phyloP scores from a whole-genome alignment of 2,113 vertebrate genomes.

The Python bivittatus region DNA sequence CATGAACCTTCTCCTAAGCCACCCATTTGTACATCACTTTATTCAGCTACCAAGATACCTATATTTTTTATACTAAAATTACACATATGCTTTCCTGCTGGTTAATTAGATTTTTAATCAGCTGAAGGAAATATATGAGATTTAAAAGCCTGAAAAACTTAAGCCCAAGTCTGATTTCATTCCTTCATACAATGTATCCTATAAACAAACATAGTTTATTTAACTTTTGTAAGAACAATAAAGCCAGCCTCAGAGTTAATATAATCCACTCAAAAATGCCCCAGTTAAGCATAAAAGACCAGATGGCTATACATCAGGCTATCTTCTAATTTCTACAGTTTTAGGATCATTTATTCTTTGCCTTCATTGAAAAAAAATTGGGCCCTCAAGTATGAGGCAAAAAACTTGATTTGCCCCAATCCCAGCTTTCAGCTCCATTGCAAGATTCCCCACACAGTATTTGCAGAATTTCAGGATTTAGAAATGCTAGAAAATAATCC shows the following conservation, averaged over 20 bases:
- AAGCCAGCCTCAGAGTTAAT: not conserved
- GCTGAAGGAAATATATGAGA: not conserved
- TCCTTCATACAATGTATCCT: not conserved
- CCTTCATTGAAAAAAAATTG: not conserved
- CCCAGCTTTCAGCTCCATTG: not conserved
- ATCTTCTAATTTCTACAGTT: not conserved
- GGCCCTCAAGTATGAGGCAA: not conserved
- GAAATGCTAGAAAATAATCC: not conserved
- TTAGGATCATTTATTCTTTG: not conserved
- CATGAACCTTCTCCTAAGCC: not conserved
- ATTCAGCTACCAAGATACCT: not conserved
- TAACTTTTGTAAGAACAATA: not conserved
- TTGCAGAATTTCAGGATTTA: not conserved
- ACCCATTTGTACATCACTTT: not conserved
- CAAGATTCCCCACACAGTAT: not conserved
- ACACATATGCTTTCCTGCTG: not conserved
- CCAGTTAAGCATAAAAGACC: not conserved
- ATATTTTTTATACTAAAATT: not conserved
- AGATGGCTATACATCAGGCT: not conserved
- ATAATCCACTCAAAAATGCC: not conserved
- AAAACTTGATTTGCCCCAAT: not conserved
- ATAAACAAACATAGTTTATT: not conserved
- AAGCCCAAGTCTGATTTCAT: not conserved
- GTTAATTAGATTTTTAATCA: not conserved
- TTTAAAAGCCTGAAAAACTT: not conserved